Evolutionary conservation across 1,140 invertebrate species (phyloP), one percentile per base, ranked within the genome.

Genomic region (Psilanteris sp.): DNA sequence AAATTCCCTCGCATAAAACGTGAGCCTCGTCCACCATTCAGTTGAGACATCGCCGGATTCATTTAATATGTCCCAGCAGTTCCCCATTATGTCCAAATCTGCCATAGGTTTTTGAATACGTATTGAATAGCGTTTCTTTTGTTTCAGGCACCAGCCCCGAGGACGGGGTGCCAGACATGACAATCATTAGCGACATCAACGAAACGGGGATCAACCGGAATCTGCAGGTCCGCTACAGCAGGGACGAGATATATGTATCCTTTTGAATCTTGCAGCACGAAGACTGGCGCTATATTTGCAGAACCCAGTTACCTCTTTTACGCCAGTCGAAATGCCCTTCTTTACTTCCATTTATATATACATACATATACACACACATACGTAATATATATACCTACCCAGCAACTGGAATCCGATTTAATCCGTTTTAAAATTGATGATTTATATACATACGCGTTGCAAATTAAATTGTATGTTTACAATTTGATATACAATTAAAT

Each of bases 211-310:
- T 98, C 88, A 98, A 97, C 88, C 91, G 92, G 52, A 98, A 98
- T 89, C 91, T 98, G 9, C 92, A 93, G 84, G 90, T 93, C 46
- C 92, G 96, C 80, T 98, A 98, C 85, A 90, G 91, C 50, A 90
- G 91, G 80, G 95, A 98, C 88, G 91, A 94, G 79, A 96, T 98
- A 85, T 98, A 98, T 86, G 96, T 97, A 97, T 95, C 94, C 94
- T 95, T 95, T 92, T 84, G 26, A 77, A 71, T 48, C 20, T 0
- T 24, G 14, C 14, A 1, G 37, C n/a, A 43, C 10, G 8, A 59
- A 55, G 52, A 57, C 41, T 50, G 24, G 10, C 36, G 44, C n/a
- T n/a, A 55, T 78, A 68, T 77, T 77, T 79, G 67, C 59, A 50
- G 52, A 79, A 76, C 74, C 68, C 48, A 76, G 67, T 81, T 78